Base-by-base conservation (phyloP, 2,113 vertebrate species). In the Circaetus cinerascens region DNA sequence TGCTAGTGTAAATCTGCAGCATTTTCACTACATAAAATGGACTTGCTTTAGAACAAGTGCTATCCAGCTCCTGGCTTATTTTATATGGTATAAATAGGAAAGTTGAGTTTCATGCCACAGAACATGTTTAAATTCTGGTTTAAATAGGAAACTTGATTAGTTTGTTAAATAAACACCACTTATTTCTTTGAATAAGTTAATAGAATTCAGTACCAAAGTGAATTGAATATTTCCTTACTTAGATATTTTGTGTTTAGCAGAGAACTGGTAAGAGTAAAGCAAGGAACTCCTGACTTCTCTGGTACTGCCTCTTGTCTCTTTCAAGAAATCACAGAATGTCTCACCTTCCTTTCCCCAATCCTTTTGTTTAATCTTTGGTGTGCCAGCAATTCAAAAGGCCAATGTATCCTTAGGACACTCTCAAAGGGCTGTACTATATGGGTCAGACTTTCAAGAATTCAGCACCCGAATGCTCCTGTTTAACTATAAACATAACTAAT, bases 361-460 rank as follows among this genome's bases (percentile, higher is more conserved):
- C 13, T 51, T 86, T 43, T 77, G 3, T 86, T 77, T 63, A n/a
- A 59, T 63, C 29, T 69, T 73, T 29, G 10, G 4, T 81, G 14
- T 87, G 34, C 20, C 64, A 32, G 8, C n/a, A 60, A 13, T 55
- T 81, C 41, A 71, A 46, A 80, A 86, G 29, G 3, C 4, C 36
- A 77, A 0, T 2, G 4, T 60, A 40, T n/a, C 30, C n/a, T 57
- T 29, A 77, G 10, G 34, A 64, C 20, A 38, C 6, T 64, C 30
- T 50, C 3, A 10, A 62, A 25, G 7, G 8, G 3, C 46, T 59
- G 21, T 55, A 48, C 11, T 51, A 2, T 60, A 16, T 0, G 0
- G 17, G 9, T 53, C 12, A 76, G 20, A 59, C 45, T 80, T 92
- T 46, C 25, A 77, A 62, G 30, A 90, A n/a, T 30, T 23, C 38